Conservation (phyloP, 2,113 vertebrate species). For the Hydrochoerus hydrochaeris region DNA sequence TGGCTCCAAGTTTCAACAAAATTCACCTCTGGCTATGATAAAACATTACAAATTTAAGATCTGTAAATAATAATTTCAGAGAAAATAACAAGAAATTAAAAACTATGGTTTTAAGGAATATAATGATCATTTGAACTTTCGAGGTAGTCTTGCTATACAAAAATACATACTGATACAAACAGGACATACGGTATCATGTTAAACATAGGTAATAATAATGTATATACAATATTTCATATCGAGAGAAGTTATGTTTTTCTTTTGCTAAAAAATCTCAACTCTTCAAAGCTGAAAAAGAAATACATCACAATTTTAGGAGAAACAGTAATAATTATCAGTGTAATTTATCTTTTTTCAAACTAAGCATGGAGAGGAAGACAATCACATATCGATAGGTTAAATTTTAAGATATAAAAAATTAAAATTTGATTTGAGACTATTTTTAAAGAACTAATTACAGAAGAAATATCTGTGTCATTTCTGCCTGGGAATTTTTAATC, state of each 20-base stretch:
- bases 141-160: neutral
- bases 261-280: conserved; percentile 71
- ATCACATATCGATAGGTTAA: conserved; percentile 54
- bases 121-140: conserved; percentile 47
- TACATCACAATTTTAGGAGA: conserved; percentile 64
- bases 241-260: conserved; percentile 45
- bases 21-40: conserved; percentile 37
- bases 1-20: conserved; percentile 71
- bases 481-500: conserved; percentile 67
- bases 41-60: conserved; percentile 50
- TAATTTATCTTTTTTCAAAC: conserved; percentile 55
- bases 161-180: neutral
- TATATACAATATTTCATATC: neutral
- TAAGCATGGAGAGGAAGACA: conserved; percentile 28
- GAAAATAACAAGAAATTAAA: conserved; percentile 44
- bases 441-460: conserved; percentile 65
- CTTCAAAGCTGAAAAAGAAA: conserved; percentile 64
- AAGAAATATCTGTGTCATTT: conserved; percentile 68
- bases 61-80: conserved; percentile 63
- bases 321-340: conserved; percentile 73
- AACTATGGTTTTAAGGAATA: conserved; percentile 65
- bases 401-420: conserved; percentile 60
- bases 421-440: conserved; percentile 54
- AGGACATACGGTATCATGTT: neutral
- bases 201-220: neutral